Evolutionary conservation across 2,113 vertebrate genomes (phyloP), one percentile per base, ranked within the genome.

Genomic region (Rhineura floridana): DNA sequence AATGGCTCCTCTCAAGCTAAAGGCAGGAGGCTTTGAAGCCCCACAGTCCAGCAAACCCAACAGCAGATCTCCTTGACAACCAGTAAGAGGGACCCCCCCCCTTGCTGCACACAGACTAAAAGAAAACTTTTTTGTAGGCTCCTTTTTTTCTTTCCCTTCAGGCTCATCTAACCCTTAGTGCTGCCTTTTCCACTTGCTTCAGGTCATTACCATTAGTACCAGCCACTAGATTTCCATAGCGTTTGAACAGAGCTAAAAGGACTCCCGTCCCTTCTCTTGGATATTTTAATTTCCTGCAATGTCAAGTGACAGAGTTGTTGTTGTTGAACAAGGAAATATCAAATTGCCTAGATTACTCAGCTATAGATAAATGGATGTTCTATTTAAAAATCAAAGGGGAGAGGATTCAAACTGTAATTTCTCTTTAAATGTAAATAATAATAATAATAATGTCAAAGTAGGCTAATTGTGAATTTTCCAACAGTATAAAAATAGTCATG

Each of bases 41-140:
- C 89, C 90, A 90, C 94, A 90, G 94, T 86, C 94, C 91, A 87
- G 93, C 93, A 82, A 93, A 91, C 94, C 90, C 91, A 81, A 87
- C 93, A 89, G 92, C 84, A 88, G 91, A 75, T 95, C 95, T 94
- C 96, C 96, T 91, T 94, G 94, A 93, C 96, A 95, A 96, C 96
- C 75, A 85, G 84, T 80, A 91, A 84, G 93, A 91, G 90, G 90
- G 88, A 89, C 90, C 63, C 90, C 69, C 84, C 42, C 42, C 39
- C 5, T 52, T 88, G 86, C 84, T 13, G 73, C 42, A 86, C 48
- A 91, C 65, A 90, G 44, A n/a, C 95, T 92, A 92, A 94, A 90
- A 96, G 91, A 85, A 93, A 94, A 91, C 90, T 89, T 93, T 85
- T 73, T 33, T 52, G 69, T 75, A 82, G 82, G 55, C 17, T 23